phyloP scores from a whole-genome alignment of 2,113 vertebrate species.

The Phalacrocorax brasilianus region DNA sequence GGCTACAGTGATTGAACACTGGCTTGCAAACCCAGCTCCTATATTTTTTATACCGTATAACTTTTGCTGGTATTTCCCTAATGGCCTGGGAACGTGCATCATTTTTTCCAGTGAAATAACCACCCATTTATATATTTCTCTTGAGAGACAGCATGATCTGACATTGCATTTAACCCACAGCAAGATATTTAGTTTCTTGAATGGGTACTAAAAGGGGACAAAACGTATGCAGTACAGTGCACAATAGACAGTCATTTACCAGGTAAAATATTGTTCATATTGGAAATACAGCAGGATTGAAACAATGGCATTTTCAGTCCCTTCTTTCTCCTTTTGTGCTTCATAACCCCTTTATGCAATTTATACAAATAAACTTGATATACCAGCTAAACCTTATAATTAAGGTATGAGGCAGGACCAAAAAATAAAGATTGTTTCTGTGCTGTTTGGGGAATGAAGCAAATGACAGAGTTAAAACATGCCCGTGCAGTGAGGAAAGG shows the following conservation, averaged over 20 bases:
- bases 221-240: not conserved
- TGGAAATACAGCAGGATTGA: not conserved
- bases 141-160: conserved; percentile 33
- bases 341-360: not conserved
- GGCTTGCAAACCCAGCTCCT: conserved; percentile 48
- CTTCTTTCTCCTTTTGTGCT: not conserved
- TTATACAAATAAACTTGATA: not conserved
- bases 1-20: conserved; percentile 59
- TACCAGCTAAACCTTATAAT: not conserved
- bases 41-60: conserved; percentile 39
- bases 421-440: not conserved
- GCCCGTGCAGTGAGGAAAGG: not conserved
- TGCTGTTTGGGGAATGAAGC: not conserved
- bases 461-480: not conserved
- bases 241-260: not conserved
- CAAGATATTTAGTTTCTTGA: conserved; percentile 41
- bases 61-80: conserved; percentile 58
- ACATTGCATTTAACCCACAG: conserved; percentile 46
- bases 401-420: not conserved
- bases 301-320: not conserved
- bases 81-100: conserved; percentile 22
- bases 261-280: not conserved
- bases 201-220: not conserved
- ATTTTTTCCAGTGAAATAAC: conserved; percentile 50
- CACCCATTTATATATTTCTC: conserved; percentile 46